Conservation (phyloP, 2,888 invertebrate genomes). For the Teleogryllus oceanicus region DNA sequence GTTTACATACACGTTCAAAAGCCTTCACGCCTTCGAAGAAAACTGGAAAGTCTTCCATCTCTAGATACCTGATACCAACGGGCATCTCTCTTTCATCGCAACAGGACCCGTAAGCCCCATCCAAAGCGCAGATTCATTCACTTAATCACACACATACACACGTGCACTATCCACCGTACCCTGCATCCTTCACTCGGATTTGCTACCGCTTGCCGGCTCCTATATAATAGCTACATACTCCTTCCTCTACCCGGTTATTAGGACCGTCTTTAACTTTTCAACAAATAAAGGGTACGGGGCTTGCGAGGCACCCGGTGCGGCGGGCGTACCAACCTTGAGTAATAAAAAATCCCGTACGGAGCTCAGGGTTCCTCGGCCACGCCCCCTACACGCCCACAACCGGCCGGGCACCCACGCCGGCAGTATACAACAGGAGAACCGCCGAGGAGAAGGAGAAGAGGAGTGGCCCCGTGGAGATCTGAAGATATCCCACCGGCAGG, state of each 20-base stretch:
- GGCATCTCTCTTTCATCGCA: conserved; percentile 6
- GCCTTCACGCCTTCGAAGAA: background rate
- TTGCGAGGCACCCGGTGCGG: background rate
- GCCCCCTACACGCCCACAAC: conserved; percentile 18
- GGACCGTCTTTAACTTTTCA: conserved; percentile 18
- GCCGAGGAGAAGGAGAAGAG: background rate
- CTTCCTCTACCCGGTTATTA: conserved; percentile 11
- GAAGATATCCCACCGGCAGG: conserved; percentile 9
- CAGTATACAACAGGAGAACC: conserved; percentile 18
- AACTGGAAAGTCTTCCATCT: background rate
- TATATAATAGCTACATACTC: conserved; percentile 3
- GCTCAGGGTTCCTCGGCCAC: conserved; percentile 7
- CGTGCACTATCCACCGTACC: conserved; percentile 7
- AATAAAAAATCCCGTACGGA: conserved; percentile 18
- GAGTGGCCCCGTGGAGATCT: background rate
- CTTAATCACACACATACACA: conserved; percentile 9
- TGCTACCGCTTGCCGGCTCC: conserved; percentile 18
- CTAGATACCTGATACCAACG: background rate
- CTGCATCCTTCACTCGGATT: conserved; percentile 18
- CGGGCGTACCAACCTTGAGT: conserved; percentile 9
- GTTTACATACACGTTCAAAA: too few relatives aligned
- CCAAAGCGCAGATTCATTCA: conserved; percentile 18
- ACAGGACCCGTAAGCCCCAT: background rate
- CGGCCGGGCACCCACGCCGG: conserved; percentile 18
- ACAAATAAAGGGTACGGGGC: conserved; percentile 9